Percentiles rank a stretch among this genome's conserved stretches.
These are phyloP conservation scores for Cheilosia grossa DNA, from an alignment of 2,888 invertebrate species.

Conservation along the genomic window DNA sequence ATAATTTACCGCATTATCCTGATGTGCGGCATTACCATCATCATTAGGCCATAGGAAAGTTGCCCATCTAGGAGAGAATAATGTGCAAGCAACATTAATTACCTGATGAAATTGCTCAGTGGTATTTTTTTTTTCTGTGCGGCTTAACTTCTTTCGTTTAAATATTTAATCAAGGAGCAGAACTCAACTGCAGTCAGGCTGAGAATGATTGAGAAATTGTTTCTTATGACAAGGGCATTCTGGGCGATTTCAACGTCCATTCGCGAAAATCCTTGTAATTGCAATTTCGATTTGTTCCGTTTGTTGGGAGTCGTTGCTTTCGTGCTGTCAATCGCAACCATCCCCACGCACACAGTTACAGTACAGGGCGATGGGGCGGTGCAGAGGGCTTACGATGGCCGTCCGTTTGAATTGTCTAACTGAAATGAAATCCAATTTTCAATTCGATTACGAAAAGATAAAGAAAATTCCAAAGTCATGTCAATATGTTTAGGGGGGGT, in stretches of 20 bases:
- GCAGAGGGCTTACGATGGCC: constrained; percentile 35
- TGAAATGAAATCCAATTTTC: constrained; percentile 72
- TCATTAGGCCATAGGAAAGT: constrained; percentile 59
- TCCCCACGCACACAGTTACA: not conserved
- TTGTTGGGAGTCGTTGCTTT: not conserved
- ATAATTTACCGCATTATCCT: constrained; percentile 74
- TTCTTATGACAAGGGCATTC: constrained; percentile 43
- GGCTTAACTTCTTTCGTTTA: not conserved
- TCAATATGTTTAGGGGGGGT: constrained; percentile 55
- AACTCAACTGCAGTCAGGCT: not conserved
- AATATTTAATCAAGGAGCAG: constrained; percentile 28
- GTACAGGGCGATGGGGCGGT: not conserved
- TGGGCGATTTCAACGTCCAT: constrained; percentile 24
- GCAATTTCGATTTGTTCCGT: constrained; percentile 27
- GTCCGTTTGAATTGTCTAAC: constrained; percentile 63
- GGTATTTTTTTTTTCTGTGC: not conserved
- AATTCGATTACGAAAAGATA: constrained; percentile 74
- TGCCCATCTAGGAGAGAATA: constrained; percentile 43
- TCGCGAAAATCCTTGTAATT: constrained; percentile 49
- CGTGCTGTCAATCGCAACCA: constrained; percentile 59
- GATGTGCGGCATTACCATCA: constrained; percentile 70
- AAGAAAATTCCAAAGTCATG: constrained; percentile 74
- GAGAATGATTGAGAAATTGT: constrained; percentile 17
- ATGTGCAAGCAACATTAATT: constrained; percentile 49
- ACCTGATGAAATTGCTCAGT: constrained; percentile 29